These are phyloP conservation scores for Butastur rufipennis DNA, from an alignment of 2,113 vertebrate genomes.

Conservation along the genomic window DNA sequence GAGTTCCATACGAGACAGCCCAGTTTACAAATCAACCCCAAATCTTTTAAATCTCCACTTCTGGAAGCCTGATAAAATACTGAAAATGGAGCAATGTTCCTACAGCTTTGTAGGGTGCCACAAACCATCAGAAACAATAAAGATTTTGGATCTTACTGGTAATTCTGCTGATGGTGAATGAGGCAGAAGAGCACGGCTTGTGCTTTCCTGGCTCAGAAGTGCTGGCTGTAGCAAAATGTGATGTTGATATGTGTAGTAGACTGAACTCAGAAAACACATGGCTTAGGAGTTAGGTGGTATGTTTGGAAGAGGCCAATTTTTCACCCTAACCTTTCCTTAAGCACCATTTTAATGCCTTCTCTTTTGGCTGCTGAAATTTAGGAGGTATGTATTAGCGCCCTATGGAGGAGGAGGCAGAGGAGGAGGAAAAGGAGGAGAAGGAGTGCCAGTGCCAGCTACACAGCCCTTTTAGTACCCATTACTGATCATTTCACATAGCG, in stretches of 20 bases:
- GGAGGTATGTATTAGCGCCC: neutral
- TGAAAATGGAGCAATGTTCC: neutral
- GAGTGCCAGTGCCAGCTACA: neutral
- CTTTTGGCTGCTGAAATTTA: neutral
- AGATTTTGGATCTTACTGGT: constrained; percentile 18
- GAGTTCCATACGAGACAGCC: neutral
- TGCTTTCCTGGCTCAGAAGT: constrained; percentile 2
- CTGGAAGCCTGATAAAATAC: neutral
- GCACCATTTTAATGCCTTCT: neutral
- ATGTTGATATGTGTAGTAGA: neutral
- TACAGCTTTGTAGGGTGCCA: neutral
- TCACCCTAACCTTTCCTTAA: neutral
- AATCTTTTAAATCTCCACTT: neutral
- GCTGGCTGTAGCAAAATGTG: neutral
- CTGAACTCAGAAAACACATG: neutral
- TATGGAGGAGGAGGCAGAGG: neutral
- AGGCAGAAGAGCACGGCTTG: neutral
- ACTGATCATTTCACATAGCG: neutral
- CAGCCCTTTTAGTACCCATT: constrained; percentile 51
- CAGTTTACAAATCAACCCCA: neutral
- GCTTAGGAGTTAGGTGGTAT: neutral
- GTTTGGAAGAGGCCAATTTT: neutral
- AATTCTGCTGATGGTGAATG: neutral
- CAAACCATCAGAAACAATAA: neutral
- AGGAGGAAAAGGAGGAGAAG: constrained; percentile 3